Conservation (phyloP, 1,140 invertebrate genomes). For the Saccostrea glomerata region DNA sequence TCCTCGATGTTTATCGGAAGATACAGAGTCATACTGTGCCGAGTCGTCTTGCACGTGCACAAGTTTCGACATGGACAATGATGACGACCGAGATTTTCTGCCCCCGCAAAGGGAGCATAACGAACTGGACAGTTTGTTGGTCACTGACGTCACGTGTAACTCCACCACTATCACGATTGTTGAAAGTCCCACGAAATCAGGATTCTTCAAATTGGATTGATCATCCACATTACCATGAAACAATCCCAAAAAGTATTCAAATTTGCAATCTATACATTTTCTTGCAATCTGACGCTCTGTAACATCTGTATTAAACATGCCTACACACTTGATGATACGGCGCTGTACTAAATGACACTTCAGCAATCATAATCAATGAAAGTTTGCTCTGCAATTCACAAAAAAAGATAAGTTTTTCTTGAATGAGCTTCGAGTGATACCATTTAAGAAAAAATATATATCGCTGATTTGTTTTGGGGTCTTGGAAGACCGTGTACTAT, state of each 20-base stretch:
- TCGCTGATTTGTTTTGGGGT: too few relatives aligned
- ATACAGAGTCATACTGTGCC: constrained; percentile 37
- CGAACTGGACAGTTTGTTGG: constrained; percentile 50
- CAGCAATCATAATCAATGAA: neutral
- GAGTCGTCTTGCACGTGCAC: constrained; percentile 17
- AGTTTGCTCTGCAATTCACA: neutral
- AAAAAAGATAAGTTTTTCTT: too few relatives aligned
- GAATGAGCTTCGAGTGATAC: too few relatives aligned
- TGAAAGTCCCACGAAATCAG: constrained; percentile 65
- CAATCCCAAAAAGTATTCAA: neutral
- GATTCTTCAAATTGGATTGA: constrained; percentile 63
- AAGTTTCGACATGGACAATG: constrained; percentile 42
- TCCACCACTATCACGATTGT: constrained; percentile 66
- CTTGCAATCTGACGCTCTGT: neutral
- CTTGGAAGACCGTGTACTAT: too few relatives aligned
- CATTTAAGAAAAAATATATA: too few relatives aligned
- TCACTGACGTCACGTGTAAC: constrained; percentile 68
- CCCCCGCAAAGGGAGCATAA: neutral
- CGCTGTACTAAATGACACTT: neutral
- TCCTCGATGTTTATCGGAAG: constrained; percentile 31
- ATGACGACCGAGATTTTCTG: constrained; percentile 5
- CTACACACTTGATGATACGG: neutral
- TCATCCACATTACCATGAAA: neutral
- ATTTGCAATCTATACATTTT: neutral
- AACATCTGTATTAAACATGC: neutral